Base-by-base conservation (phyloP, 2,888 invertebrate species). In the Disparrhopalites patrizii region DNA sequence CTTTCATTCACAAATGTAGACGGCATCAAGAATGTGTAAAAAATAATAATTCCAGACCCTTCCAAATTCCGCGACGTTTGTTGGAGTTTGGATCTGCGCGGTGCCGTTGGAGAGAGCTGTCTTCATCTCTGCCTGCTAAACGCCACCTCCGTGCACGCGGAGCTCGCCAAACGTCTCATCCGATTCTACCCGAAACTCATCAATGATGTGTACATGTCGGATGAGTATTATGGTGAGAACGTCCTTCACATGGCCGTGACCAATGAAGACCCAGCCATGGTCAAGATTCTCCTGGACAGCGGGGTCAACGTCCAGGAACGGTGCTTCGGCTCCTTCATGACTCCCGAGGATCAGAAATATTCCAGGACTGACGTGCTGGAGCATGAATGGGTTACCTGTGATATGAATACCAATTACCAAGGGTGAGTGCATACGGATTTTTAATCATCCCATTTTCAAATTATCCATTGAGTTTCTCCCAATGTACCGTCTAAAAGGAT, bases 201-300 rank as follows among this genome's bases (percentile, higher is more conserved):
- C 76, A 91, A 95, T 78, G 98, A 99, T 78, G 90, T 95, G 74
- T 98, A 97, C 80, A 88, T 93, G 81, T 88, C 89, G 56, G 98
- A 98, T 77, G 98, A 98, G 80, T 98, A 97, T 79, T 99, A 95
- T 78, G 98, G 96, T 1, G 97, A 97, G 79, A 94, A 90, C 78
- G 92, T 93, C 0, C 83, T 99, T 1, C 99, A 99, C 78, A 94
- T 98, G 79, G 96, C 97, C 3, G 96, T 98, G 74, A 96, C 97
- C 0, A 99, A 98, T 80, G 98, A 99, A 79, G 98, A 99, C 78
- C 94, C 95, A 0, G 88, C 93, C 0, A 94, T 97, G 93, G 97
- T 97, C 4, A 96, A 94, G 81, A 96, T 89, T 78, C 82, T 99
- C 3, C 80, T 99, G 55, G 93, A 95, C 79, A 87, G 91, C 25